A percentile compares a stretch with the other conserved stretches of the same genome.
These are phyloP conservation scores for Spongia lamella DNA, from an alignment of 37 sponge, comb jelly and placozoan genomes.

Conservation along the genomic window DNA sequence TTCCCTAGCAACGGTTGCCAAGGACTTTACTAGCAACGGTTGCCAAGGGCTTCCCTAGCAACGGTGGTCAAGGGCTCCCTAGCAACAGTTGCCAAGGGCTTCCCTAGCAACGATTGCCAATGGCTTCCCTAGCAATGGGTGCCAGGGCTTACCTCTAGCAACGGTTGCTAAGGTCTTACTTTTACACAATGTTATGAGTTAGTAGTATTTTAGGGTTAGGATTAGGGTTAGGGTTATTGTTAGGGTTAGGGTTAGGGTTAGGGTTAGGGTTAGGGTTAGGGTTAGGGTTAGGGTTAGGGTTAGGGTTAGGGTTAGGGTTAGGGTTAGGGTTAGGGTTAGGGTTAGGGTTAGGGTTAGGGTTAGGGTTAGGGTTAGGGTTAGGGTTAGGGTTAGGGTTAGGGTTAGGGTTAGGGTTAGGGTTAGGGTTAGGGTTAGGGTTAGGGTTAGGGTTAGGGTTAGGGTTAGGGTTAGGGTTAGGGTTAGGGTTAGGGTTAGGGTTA, in stretches of 20 bases:
- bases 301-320: slow-evolving; percentile 52
- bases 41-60: too few species aligned
- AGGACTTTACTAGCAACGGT: too few species aligned
- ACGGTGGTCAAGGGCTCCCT: too few species aligned
- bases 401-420: slow-evolving; percentile 55
- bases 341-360: slow-evolving; percentile 51
- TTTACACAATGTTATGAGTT: too few species aligned
- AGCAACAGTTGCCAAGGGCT: too few species aligned
- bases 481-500: slow-evolving; percentile 63
- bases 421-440: slow-evolving; percentile 53
- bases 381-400: slow-evolving; percentile 57
- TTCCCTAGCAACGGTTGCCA: too few species aligned
- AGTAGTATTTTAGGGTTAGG: slow-evolving; percentile 10
- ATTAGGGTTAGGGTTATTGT: too few species aligned
- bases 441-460: slow-evolving; percentile 45
- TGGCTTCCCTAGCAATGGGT: too few species aligned
- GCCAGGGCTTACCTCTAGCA: too few species aligned
- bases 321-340: slow-evolving; percentile 52
- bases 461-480: slow-evolving; percentile 61
- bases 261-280: slow-evolving; percentile 63
- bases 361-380: slow-evolving; percentile 51
- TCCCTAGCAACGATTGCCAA: too few species aligned
- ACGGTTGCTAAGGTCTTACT: too few species aligned
- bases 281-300: slow-evolving; percentile 63
- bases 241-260: too few species aligned